Base-by-base conservation (phyloP, 2,888 invertebrate genomes). In the Liposcelis brunnea region DNA sequence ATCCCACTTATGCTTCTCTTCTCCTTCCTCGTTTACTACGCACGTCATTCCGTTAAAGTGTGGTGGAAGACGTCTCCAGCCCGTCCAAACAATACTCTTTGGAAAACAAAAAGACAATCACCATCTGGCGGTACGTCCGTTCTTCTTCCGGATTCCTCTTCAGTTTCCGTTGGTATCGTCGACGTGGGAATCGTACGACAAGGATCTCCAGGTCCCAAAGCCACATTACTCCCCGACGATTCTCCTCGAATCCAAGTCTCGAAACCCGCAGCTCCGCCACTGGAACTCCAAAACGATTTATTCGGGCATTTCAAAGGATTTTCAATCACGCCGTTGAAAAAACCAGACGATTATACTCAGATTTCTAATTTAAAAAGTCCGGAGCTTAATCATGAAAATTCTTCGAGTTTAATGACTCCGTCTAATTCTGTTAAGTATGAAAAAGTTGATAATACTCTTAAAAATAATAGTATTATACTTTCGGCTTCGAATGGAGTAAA, bases 251-350 rank as follows among this genome's bases (percentile, higher is more conserved):
- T 26, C 26, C 26, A 26, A 26, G 26, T 26, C 4, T 4, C 26
- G 8, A 26, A 26, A 26, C 26, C 26, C 26, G 26, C 26, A 26
- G n/a, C n/a, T 18, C 18, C 32, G 11, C 31, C 47, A n/a, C 37
- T 45, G 26, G 32, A 47, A 10, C 46, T 53, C 6, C 50, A 50
- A 33, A 67, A 64, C 48, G 77, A 78, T 55, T 77, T 87, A 64
- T 85, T 85, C 60, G 87, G 87, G 1, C 81, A 85, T 55, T 86
- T 85, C 65, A 84, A 83, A 62, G 87, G 87, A 1, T 89, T 87
- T 61, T 78, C 80, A 1, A 68, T 89, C 37, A 71, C 75, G 0
- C 81, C 82, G 0, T 66, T 78, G 1, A 70, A 14, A 6, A 40
- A 40, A 7, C 19, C 16, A 6, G 40, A 40, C 12, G 40, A 40